Base-by-base conservation (phyloP, 2,113 vertebrate genomes). In the Typhlomys cinereus region DNA sequence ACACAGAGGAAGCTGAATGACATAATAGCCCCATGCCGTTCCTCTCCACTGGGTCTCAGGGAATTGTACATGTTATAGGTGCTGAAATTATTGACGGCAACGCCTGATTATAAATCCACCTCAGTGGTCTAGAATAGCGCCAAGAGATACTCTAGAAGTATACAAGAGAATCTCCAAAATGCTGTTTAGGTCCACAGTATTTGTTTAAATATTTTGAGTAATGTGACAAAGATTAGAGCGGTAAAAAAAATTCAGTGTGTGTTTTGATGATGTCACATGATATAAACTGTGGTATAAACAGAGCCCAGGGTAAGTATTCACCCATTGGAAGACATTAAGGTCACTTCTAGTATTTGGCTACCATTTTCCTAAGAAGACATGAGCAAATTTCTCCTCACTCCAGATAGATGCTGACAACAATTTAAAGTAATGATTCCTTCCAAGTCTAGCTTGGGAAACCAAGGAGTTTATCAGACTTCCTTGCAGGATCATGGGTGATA, bases 21-120 rank as follows among this genome's bases (percentile, higher is more conserved):
- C 95, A 91, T 84, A 75, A 52, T 44, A 76, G 6, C 6, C 62
- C 21, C 61, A 62, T 66, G 79, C 95, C 39, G 66, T 89, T 90
- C 85, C 67, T 71, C 80, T 48, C 66, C 64, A 89, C 76, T 76
- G 71, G 86, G 76, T 86, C 34, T 21, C 23, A 84, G 79, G n/a
- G 41, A 92, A 92, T 76, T 89, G 66, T 64, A 92, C 89, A 94
- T 92, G 94, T 94, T 86, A 89, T 89, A 81, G 44, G 46, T 76
- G 87, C 83, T 80, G 48, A 95, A 89, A 66, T 89, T 92, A 1
- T 89, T 46, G 2, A 94, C 89, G 92, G 8, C 41, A 89, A 62
- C 36, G 76, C 79, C n/a, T 95, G 21, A 36, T 95, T 92, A 86
- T 84, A 90, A 89, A 94, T 75, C 76, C 88, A 62, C 90, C 59